Evolutionary conservation across 2,888 invertebrate species (phyloP).

Genomic region (Carcina quercana): DNA sequence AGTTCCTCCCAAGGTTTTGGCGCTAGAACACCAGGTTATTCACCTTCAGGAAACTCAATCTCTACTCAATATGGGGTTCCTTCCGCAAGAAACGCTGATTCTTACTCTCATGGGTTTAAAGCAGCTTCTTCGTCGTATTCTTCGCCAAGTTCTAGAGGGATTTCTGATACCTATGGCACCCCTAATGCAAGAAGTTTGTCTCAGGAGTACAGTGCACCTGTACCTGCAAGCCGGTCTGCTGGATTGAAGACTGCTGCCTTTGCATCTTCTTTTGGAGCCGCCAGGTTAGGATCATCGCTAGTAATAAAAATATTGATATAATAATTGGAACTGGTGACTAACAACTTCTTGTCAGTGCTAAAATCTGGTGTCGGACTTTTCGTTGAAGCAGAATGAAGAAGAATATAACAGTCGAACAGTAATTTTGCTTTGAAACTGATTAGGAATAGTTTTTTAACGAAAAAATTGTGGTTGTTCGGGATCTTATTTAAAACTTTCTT

Average conservation of each 20-base stretch:
- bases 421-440: too few species aligned
- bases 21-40: slow-evolving; percentile 16
- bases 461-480: too few species aligned
- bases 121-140: slow-evolving; percentile 37
- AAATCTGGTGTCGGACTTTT: too few species aligned
- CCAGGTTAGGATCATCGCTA: slow-evolving; percentile 26
- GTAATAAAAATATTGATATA: too few species aligned
- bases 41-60: slow-evolving; percentile 23
- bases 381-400: too few species aligned
- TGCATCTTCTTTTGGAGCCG: slow-evolving; percentile 42
- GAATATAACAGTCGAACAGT: too few species aligned
- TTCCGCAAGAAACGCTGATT: slow-evolving; percentile 27
- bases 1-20: slow-evolving; percentile 30
- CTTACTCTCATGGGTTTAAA: slow-evolving; percentile 27
- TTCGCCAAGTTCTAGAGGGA: slow-evolving; percentile 26
- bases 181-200: slow-evolving; percentile 44
- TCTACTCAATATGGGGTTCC: slow-evolving; percentile 32
- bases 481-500: too few species aligned
- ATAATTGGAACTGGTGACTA: too few species aligned
- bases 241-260: slow-evolving; percentile 46
- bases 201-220: slow-evolving; percentile 66
- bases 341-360: too few species aligned
- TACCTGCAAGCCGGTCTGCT: slow-evolving; percentile 24
- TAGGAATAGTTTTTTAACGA: too few species aligned
- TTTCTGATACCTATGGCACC: slow-evolving; percentile 46